A percentile compares a stretch with the other conserved stretches of the same genome.
These are phyloP conservation scores for Morpho helenor DNA, from an alignment of 2,888 invertebrate species.

Conservation along the genomic window DNA sequence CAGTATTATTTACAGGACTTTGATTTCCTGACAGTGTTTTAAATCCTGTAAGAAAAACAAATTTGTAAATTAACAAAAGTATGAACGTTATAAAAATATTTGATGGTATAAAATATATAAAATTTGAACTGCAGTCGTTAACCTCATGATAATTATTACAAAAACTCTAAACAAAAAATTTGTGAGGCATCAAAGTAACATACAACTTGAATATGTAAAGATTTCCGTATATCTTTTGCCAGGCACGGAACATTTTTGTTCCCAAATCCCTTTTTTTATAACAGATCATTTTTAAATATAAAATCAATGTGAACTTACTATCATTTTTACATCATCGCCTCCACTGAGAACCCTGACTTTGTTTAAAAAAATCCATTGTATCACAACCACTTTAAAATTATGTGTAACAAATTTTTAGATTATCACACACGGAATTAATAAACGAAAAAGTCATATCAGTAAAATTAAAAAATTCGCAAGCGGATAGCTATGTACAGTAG, in stretches of 20 bases:
- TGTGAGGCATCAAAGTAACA: no score
- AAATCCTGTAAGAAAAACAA: constrained; percentile 14
- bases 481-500: not conserved
- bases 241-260: no score
- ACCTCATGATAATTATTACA: no score
- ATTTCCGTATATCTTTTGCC: no score
- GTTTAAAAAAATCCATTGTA: constrained; percentile 37
- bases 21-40: constrained; percentile 14
- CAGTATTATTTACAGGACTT: constrained; percentile 32
- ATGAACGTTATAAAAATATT: no score
- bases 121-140: no score
- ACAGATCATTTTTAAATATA: not conserved
- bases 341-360: constrained; percentile 54
- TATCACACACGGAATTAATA: constrained; percentile 1
- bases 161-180: no score
- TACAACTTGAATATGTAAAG: no score
- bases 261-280: no score
- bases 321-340: constrained; percentile 63
- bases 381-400: constrained; percentile 17
- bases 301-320: constrained; percentile 25
- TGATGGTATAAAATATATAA: no score
- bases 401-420: not conserved
- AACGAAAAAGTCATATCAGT: not conserved
- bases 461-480: not conserved
- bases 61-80: not conserved